Evolutionary conservation across 2,888 invertebrate species (phyloP).

Genomic region (Mesorhabditis belari): DNA sequence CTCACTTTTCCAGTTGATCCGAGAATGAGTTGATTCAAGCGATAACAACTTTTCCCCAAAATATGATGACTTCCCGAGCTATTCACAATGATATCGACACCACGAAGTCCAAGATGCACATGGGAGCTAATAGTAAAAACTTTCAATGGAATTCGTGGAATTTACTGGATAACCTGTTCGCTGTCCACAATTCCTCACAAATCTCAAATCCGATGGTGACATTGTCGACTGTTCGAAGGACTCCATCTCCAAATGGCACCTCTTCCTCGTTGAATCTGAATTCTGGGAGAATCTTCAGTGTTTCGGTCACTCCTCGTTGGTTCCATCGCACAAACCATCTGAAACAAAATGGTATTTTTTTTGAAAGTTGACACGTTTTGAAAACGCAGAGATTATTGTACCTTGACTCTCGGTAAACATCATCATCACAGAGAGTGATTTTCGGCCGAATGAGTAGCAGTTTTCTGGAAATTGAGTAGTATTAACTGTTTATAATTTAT

Average conservation of each 20-base stretch:
- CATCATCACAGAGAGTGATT: slow-evolving; percentile 81
- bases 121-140: slow-evolving; percentile 25
- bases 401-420: slow-evolving; percentile 86
- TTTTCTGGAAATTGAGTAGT: slow-evolving; percentile 45
- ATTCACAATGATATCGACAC: slow-evolving; percentile 77
- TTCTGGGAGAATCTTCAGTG: slow-evolving; percentile 20
- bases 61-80: slow-evolving; percentile 91
- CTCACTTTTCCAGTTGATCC: slow-evolving; percentile 74
- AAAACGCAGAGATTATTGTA: too few species aligned
- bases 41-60: slow-evolving; percentile 75
- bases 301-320: slow-evolving; percentile 20
- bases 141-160: too few species aligned
- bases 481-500: slow-evolving; percentile 61
- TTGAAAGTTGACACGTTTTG: too few species aligned
- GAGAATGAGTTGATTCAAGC: slow-evolving; percentile 80
- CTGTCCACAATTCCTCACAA: slow-evolving; percentile 95
- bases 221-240: slow-evolving; percentile 82
- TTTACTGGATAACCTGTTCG: slow-evolving; percentile 53
- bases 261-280: slow-evolving; percentile 37
- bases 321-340: slow-evolving; percentile 75
- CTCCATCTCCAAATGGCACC: slow-evolving; percentile 90
- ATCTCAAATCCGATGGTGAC: slow-evolving; percentile 79
- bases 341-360: too few species aligned
- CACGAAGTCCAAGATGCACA: slow-evolving; percentile 34
- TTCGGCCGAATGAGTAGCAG: slow-evolving; percentile 87